Evolutionary conservation across 2,113 vertebrate species (phyloP), one percentile per base, ranked within the genome.

Genomic region (Menidia beryllina): DNA sequence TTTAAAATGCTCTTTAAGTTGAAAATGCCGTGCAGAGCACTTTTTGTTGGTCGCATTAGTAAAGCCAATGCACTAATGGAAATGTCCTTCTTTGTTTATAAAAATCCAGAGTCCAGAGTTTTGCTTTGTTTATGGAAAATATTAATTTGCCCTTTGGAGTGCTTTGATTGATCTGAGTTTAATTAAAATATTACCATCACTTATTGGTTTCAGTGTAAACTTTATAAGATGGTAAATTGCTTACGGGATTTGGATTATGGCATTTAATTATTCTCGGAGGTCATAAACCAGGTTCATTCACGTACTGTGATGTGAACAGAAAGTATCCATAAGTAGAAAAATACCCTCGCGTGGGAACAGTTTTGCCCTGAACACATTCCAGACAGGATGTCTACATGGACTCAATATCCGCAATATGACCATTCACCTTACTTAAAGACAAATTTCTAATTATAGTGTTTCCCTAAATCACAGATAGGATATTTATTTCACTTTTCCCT

Each of bases 81-180:
- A 34, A 34, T 34, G 10, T 30, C 30, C 8, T 14, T 14, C 2
- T 41, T 43, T 45, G 5, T 19, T 45, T n/a, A n/a, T 11, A 14
- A 39, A n/a, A n/a, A n/a, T n/a, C n/a, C n/a, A n/a, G n/a, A n/a
- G n/a, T n/a, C n/a, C n/a, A n/a, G n/a, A n/a, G n/a, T n/a, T n/a
- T n/a, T 14, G 12, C 19, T 45, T 14, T 45, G 17, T 6, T 45
- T 45, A 19, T 45, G 3, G 41, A 19, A n/a, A 7, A 19, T n/a
- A n/a, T n/a, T n/a, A n/a, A n/a, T n/a, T 27, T 19, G 3, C 12
- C 23, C 5, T n/a, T 74, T 54, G 75, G 56, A 61, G 5, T 23
- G 24, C 58, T 66, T 53, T 62, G 24, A 75, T 67, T 39, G 38
- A 25, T 62, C 14, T 39, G n/a, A 12, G 13, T 39, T 39, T 34